Base-by-base conservation (phyloP, 2,113 vertebrate species). In the Gymnarchus niloticus region DNA sequence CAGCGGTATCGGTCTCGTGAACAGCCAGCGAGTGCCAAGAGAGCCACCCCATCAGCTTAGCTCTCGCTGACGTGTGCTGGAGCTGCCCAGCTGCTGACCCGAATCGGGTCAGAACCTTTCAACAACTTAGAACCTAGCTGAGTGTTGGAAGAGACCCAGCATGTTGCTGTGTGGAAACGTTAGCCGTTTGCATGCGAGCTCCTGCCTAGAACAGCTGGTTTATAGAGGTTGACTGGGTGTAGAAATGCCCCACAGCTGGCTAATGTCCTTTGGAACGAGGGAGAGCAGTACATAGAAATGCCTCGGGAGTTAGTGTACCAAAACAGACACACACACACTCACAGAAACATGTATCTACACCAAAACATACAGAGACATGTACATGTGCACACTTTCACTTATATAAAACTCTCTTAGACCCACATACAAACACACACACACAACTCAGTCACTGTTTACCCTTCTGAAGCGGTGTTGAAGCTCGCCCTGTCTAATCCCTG, bases 401-500 rank as follows among this genome's bases (percentile, higher is more conserved):
- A 21, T n/a, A 65, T 23, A 84, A 17, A 48, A 84, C 33, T 48
- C 83, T 28, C 46, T 69, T 46, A 52, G n/a, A 46, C 59, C 51
- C 33, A 54, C 61, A 73, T 61, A 54, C 48, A 65, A 28, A 52
- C 65, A 3, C 65, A 23, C 25, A 21, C 54, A n/a, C 33, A 56
- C 69, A 57, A 19, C 23, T 21, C 84, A 21, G 51, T 10, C 51
- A 51, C 48, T 51, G 41, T 48, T 44, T 57, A 78, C 84, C 41
- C 54, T 12, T 49, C 51, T 57, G 19, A 57, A 57, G 69, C 51
- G 44, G 69, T 46, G 73, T 44, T 52, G 1, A 1, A 8, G 69
- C 54, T 21, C 84, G 46, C 48, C 85, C 85, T 28, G 57, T 51
- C 59, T 86, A 83, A 86, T 86, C 85, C 85, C 85, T 44, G 78